Evolutionary conservation across 2,888 invertebrate genomes (phyloP).

Genomic region (Cyaniris semiargus): DNA sequence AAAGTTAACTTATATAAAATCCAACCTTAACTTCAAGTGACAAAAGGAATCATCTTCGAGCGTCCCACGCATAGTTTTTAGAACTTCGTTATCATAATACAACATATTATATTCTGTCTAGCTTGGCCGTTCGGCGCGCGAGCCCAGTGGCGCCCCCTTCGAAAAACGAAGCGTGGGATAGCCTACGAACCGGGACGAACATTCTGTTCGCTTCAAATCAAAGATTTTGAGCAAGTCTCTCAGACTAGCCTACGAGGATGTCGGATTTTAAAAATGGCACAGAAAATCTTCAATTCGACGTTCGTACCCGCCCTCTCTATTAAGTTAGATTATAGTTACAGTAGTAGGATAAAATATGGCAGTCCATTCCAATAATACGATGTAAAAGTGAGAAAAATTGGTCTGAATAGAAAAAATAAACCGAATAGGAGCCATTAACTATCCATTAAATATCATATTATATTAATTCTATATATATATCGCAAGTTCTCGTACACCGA

Average conservation of each 20-base stretch:
- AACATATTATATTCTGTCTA: background rate
- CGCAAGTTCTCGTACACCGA: slow-evolving; percentile 63
- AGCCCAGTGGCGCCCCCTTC: slow-evolving; percentile 18
- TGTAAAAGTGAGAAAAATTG: slow-evolving; percentile 77
- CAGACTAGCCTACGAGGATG: slow-evolving; percentile 9
- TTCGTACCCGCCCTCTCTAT: slow-evolving; percentile 33
- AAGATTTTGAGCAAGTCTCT: slow-evolving; percentile 31
- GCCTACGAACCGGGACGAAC: slow-evolving; percentile 26
- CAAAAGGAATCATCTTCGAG: slow-evolving; percentile 35
- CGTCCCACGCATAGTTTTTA: slow-evolving; percentile 25
- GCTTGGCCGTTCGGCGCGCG: background rate
- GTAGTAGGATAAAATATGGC: slow-evolving; percentile 71
- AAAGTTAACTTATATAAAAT: slow-evolving; percentile 68
- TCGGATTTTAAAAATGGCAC: slow-evolving; percentile 31
- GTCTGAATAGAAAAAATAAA: slow-evolving; percentile 68
- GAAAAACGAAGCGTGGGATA: slow-evolving; percentile 11
- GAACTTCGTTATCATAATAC: background rate
- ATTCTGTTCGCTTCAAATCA: slow-evolving; percentile 31
- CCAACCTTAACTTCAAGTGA: slow-evolving; percentile 46
- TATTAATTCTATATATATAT: slow-evolving; percentile 57
- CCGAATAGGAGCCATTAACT: slow-evolving; percentile 59
- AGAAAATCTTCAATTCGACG: slow-evolving; percentile 34
- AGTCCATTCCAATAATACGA: slow-evolving; percentile 70
- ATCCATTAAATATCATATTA: slow-evolving; percentile 61
- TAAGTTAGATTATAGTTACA: slow-evolving; percentile 49